Conservation (phyloP, 2,797 vertebrate genomes). For the Huso huso region DNA sequence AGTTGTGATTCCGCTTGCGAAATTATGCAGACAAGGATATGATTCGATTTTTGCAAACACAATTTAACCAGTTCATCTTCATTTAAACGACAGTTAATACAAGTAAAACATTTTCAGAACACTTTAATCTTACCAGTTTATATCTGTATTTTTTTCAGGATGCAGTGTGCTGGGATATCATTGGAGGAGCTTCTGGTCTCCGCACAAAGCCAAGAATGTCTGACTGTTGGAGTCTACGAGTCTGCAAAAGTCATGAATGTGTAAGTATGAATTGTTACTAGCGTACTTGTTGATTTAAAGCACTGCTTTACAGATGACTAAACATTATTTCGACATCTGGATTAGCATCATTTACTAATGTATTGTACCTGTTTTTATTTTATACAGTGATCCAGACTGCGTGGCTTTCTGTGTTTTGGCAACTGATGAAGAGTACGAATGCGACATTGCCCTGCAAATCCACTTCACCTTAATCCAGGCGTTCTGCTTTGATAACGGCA, state of each 20-base stretch:
- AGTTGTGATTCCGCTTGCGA: no score
- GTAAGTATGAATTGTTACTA: conserved; percentile 61
- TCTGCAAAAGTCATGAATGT: conserved; percentile 96
- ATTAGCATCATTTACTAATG: no score
- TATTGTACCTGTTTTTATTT: background rate
- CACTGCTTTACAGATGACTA: no score
- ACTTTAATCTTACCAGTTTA: background rate
- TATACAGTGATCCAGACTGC: conserved; percentile 82
- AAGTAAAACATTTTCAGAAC: background rate
- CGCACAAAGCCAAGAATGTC: conserved; percentile 83
- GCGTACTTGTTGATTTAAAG: no score
- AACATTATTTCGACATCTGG: no score
- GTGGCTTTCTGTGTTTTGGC: conserved; percentile 92
- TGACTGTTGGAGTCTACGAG: conserved; percentile 93
- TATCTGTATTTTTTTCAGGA: conserved; percentile 49
- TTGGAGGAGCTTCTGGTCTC: conserved; percentile 82
- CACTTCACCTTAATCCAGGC: conserved; percentile 97
- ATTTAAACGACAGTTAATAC: conserved; percentile 15
- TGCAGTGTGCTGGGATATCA: conserved; percentile 81
- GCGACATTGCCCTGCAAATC: conserved; percentile 92
- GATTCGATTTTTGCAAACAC: background rate
- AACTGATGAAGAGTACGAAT: conserved; percentile 83
- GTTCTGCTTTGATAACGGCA: conserved; percentile 96
- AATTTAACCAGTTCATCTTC: background rate
- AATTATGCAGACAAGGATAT: no score